Conservation (phyloP, 2,888 invertebrate genomes). For the Drosophila diplacantha region DNA sequence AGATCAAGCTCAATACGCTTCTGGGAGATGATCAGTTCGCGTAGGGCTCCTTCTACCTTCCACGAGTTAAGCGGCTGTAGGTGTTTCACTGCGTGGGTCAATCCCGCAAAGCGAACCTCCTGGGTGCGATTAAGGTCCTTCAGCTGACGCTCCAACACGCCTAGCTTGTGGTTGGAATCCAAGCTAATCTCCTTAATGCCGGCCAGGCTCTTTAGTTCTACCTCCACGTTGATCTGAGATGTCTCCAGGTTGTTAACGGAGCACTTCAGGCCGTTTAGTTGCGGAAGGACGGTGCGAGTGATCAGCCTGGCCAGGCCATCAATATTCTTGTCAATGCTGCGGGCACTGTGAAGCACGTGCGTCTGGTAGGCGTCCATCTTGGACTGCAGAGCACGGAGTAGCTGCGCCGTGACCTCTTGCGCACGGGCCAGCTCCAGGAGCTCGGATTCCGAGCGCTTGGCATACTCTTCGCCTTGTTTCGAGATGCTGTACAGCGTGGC, state of each 20-base stretch:
- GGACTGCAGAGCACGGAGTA: slow-evolving; percentile 36
- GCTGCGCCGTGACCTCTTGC: slow-evolving; percentile 45
- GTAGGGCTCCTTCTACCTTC: slow-evolving; percentile 52
- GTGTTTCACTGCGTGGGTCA: slow-evolving; percentile 35
- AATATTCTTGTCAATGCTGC: slow-evolving; percentile 46
- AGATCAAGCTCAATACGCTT: slow-evolving; percentile 60
- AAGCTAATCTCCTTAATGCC: slow-evolving; percentile 45
- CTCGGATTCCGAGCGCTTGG: slow-evolving; percentile 33
- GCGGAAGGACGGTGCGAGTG: slow-evolving; percentile 53
- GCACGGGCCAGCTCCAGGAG: slow-evolving; percentile 28
- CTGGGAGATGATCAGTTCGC: slow-evolving; percentile 57
- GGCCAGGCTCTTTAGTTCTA: slow-evolving; percentile 46
- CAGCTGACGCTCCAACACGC: slow-evolving; percentile 35
- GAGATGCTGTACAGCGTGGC: slow-evolving; percentile 42
- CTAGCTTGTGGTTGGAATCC: slow-evolving; percentile 39
- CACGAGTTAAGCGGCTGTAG: slow-evolving; percentile 49
- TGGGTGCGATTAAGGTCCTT: slow-evolving; percentile 51
- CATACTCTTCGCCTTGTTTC: slow-evolving; percentile 18
- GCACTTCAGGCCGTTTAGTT: slow-evolving; percentile 54
- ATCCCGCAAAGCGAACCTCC: slow-evolving; percentile 27
- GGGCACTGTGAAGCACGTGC: slow-evolving; percentile 39
- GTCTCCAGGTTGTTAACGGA: slow-evolving; percentile 56
- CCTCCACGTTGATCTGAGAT: slow-evolving; percentile 58
- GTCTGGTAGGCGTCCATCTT: slow-evolving; percentile 55
- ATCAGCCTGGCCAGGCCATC: slow-evolving; percentile 49